A percentile compares a stretch with the other conserved stretches of the same genome.
Evolutionary conservation across 2,797 vertebrate species (phyloP).

Genomic region (Notamacropus eugenii): DNA sequence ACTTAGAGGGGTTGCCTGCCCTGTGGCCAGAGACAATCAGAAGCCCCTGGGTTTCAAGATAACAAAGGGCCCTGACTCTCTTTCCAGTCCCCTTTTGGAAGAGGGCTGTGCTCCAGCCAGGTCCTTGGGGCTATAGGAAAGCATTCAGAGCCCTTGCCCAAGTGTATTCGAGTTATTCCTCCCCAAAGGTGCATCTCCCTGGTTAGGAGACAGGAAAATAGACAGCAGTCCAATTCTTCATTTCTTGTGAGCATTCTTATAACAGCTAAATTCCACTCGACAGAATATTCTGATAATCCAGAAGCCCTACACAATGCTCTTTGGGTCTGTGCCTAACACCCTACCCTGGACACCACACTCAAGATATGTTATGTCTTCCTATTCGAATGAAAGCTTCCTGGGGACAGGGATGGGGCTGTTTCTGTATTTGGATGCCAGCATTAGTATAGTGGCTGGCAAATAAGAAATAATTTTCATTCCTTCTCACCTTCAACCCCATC

Average conservation of each 20-base stretch:
- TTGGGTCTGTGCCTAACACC: not conserved
- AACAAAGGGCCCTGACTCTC: not conserved
- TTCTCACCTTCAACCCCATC: not conserved
- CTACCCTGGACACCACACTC: not conserved
- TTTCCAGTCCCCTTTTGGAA: not conserved
- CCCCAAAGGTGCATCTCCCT: constrained; percentile 80
- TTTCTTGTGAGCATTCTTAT: constrained; percentile 77
- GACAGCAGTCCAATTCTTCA: constrained; percentile 70
- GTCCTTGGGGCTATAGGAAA: not conserved
- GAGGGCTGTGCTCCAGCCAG: not conserved
- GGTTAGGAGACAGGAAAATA: not conserved
- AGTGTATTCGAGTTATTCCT: constrained; percentile 68
- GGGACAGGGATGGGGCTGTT: not conserved
- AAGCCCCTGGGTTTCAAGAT: constrained; percentile 7
- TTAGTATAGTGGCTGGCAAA: too few relatives aligned
- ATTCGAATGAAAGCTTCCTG: not conserved
- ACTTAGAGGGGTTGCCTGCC: not conserved
- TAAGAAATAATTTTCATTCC: not conserved
- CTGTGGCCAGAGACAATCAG: constrained; percentile 57
- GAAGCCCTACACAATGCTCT: not conserved
- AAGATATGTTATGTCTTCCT: not conserved
- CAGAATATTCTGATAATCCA: constrained; percentile 72
- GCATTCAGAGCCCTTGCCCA: constrained; percentile 61
- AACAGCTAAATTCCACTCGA: constrained; percentile 75
- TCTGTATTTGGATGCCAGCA: not conserved